These are phyloP conservation scores for Anabacerthia variegaticeps DNA, from an alignment of 2,797 vertebrate genomes.

Conservation along the genomic window DNA sequence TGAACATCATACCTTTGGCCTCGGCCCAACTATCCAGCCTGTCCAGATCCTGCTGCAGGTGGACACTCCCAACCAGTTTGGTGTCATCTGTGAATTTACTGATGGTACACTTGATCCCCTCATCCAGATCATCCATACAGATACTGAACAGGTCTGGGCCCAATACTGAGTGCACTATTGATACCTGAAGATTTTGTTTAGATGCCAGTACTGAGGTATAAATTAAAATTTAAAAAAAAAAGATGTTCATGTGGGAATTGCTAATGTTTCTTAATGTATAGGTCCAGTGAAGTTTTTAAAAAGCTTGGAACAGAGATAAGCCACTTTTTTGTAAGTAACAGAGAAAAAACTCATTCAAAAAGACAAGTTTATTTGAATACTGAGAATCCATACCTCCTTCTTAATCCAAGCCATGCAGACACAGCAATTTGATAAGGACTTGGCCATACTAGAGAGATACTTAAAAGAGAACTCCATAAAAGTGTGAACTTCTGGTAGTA, in stretches of 20 bases:
- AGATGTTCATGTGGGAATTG: not conserved
- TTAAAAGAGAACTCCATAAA: not conserved
- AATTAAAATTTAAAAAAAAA: not conserved
- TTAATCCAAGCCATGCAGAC: not conserved
- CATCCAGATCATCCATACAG: not conserved
- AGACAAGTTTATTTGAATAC: not conserved
- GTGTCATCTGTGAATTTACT: not conserved
- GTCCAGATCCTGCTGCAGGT: not conserved
- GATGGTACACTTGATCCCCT: not conserved
- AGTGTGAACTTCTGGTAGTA: not conserved
- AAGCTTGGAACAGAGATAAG: not conserved
- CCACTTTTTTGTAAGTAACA: not conserved
- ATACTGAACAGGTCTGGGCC: not conserved
- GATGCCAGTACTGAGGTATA: not conserved
- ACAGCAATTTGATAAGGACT: not conserved
- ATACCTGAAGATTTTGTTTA: not conserved
- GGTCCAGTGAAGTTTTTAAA: not conserved
- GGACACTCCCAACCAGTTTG: fast-evolving
- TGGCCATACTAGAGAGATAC: not conserved
- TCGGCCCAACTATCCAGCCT: not conserved
- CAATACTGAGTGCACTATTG: not conserved
- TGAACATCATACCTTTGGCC: not conserved
- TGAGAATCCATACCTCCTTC: not conserved
- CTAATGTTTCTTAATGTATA: not conserved
- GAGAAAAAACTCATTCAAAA: not conserved